These are phyloP conservation scores for Sternotherus odoratus DNA, from an alignment of 2,797 vertebrate species.

Conservation along the genomic window DNA sequence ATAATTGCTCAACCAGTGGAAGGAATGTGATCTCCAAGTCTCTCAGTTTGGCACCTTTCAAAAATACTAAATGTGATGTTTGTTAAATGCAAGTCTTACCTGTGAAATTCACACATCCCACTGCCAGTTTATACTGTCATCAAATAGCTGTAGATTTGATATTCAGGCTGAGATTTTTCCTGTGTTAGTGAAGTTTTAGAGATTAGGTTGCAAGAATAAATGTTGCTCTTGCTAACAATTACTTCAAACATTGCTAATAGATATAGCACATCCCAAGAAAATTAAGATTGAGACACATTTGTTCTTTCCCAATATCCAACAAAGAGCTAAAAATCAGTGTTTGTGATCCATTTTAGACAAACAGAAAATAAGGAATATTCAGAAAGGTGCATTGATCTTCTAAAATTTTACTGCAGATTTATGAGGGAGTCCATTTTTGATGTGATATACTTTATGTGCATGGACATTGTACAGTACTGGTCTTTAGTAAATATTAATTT, in stretches of 20 bases:
- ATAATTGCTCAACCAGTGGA: not conserved
- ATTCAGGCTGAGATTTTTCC: not conserved
- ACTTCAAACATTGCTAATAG: not conserved
- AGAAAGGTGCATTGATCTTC: not conserved
- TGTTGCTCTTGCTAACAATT: not conserved
- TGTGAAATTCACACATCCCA: not conserved
- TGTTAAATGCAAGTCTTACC: not conserved
- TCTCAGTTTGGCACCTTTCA: not conserved
- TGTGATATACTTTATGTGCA: not conserved
- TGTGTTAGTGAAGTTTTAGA: not conserved
- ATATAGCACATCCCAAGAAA: not conserved
- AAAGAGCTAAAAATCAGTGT: not conserved
- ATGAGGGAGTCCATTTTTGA: not conserved
- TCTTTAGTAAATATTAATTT: not conserved
- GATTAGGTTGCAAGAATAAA: not conserved
- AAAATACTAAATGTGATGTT: not conserved
- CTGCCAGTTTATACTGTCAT: not conserved
- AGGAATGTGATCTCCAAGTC: not conserved
- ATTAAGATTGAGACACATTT: not conserved
- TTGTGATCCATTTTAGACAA: fast-evolving
- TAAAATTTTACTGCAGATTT: not conserved
- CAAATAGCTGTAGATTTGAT: not conserved
- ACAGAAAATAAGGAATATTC: not conserved
- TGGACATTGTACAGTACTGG: not conserved
- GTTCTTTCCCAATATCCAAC: not conserved